Evolutionary conservation across 2,797 vertebrate species (phyloP).

Genomic region (Eulemur coronatus): DNA sequence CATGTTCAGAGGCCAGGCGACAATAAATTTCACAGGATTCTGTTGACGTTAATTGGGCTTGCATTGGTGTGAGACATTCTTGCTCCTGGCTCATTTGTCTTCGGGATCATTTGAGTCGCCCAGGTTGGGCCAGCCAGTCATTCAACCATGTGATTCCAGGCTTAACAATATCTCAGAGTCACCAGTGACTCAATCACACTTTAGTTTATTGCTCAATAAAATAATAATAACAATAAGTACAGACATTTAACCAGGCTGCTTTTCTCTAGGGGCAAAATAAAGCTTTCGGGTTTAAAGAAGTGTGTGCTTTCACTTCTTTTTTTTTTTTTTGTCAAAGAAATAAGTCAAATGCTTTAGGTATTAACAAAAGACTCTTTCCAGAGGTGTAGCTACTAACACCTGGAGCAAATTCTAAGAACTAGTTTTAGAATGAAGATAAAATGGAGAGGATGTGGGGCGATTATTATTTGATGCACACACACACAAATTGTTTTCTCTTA

Average conservation of each 20-base stretch:
- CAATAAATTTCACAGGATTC: slow-evolving; percentile 80
- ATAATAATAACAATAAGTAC: slow-evolving; percentile 68
- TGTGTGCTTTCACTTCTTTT: slow-evolving; percentile 34
- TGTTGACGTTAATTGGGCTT: slow-evolving; percentile 80
- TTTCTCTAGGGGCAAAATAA: slow-evolving; percentile 77
- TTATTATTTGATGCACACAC: not conserved
- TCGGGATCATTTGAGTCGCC: slow-evolving; percentile 63
- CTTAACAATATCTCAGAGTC: slow-evolving; percentile 74
- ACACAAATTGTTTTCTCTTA: not conserved
- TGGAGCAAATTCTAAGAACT: not conserved
- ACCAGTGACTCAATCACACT: slow-evolving; percentile 74
- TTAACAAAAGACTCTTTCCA: slow-evolving; percentile 80
- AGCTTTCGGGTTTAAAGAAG: slow-evolving; percentile 71
- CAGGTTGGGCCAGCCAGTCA: slow-evolving; percentile 69
- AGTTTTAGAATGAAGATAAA: not conserved
- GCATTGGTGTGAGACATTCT: slow-evolving; percentile 75
- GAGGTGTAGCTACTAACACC: not conserved
- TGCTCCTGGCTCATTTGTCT: slow-evolving; percentile 76
- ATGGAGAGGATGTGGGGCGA: not conserved
- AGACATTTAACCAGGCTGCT: slow-evolving; percentile 70
- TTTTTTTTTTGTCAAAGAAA: not conserved
- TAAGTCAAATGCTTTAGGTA: slow-evolving; percentile 47
- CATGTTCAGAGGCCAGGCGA: slow-evolving; percentile 70
- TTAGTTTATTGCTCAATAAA: slow-evolving; percentile 83
- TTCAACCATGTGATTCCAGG: slow-evolving; percentile 82